Evolutionary conservation across 1,140 invertebrate species (phyloP).

Genomic region (Cheumatopsyche charites): DNA sequence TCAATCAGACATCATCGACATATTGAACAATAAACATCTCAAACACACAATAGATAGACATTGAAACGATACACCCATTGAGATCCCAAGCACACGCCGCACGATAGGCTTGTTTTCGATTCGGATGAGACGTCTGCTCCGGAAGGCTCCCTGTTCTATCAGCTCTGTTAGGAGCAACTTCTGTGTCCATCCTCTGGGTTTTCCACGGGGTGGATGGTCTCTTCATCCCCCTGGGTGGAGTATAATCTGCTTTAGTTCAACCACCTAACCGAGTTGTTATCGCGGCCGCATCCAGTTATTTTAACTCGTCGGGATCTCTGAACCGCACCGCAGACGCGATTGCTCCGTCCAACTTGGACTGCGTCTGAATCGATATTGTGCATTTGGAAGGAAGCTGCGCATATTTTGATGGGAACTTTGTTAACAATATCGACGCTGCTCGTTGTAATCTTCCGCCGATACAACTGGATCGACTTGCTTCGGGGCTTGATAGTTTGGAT

Average conservation of each 20-base stretch:
- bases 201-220: not conserved
- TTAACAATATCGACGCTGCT: too few species aligned
- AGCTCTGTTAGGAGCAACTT: conserved; percentile 8
- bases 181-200: not conserved
- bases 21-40: too few species aligned
- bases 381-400: not conserved
- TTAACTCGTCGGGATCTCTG: conserved; percentile 9
- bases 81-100: too few species aligned
- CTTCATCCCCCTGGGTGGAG: not conserved
- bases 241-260: conserved; percentile 16
- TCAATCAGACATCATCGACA: too few species aligned
- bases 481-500: too few species aligned
- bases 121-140: not conserved
- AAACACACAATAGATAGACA: too few species aligned
- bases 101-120: conserved; percentile 8
- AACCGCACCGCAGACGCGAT: conserved; percentile 4
- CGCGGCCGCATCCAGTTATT: conserved; percentile 18
- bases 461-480: too few species aligned
- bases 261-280: conserved; percentile 16
- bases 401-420: not conserved
- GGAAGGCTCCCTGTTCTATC: not conserved
- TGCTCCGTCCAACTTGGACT: not conserved
- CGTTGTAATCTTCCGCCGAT: too few species aligned
- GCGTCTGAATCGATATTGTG: conserved; percentile 6
- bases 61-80: too few species aligned